phyloP scores from a whole-genome alignment of 1,140 invertebrate genomes.

The Caenorhabditis briggsae region DNA sequence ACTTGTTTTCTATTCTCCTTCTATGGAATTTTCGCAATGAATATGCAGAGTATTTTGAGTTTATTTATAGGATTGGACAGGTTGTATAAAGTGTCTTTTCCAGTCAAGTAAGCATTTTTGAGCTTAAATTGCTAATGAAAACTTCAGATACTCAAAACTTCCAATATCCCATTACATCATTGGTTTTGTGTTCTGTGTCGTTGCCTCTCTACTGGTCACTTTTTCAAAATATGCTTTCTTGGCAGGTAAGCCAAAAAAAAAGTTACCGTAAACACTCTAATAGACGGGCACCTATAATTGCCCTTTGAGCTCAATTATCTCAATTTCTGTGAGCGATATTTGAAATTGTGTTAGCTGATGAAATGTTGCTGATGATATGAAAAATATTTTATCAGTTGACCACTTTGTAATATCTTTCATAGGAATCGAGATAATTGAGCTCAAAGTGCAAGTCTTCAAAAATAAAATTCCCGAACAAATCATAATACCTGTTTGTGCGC shows the following conservation, averaged over 20 bases:
- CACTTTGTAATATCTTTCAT: no score
- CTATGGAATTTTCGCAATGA: conserved; percentile 27
- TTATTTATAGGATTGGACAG: conserved; percentile 22
- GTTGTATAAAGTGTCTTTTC: conserved; percentile 4
- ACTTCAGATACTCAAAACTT: conserved; percentile 7
- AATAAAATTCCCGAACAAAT: no score
- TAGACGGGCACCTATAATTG: no score
- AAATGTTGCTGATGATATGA: no score
- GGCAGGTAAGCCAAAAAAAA: not conserved
- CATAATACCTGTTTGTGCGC: no score
- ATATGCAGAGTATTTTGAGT: conserved; percentile 14
- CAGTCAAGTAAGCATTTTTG: not conserved
- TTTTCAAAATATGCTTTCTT: conserved; percentile 21
- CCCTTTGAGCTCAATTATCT: no score
- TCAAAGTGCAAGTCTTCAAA: no score
- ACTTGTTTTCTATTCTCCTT: not conserved
- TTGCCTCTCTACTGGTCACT: not conserved
- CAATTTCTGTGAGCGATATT: no score
- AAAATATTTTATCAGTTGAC: no score
- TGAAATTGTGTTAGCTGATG: no score
- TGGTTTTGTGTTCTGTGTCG: not conserved
- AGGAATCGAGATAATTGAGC: no score
- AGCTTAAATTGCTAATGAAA: not conserved
- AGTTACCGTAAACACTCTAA: no score
- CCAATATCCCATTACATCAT: not conserved